Conservation (phyloP, 2,113 vertebrate genomes). For the Ornithorhynchus anatinus region DNA sequence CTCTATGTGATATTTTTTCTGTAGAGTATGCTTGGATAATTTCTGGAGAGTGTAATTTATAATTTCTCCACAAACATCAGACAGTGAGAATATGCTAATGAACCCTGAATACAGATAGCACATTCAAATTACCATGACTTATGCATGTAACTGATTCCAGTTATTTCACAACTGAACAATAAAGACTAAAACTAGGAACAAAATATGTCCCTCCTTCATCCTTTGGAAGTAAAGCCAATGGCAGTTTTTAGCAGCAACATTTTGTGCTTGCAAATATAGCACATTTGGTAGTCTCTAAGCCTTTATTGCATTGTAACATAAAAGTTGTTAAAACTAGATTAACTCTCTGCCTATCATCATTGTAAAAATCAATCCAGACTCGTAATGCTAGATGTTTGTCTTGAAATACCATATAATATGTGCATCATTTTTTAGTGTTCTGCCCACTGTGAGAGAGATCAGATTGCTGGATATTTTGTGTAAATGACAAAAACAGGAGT, state of each 20-base stretch:
- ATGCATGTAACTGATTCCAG: not conserved
- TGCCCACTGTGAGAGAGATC: not conserved
- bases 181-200: not conserved
- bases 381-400: not conserved
- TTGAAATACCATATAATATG: not conserved
- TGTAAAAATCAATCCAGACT: not conserved
- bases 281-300: not conserved
- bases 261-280: not conserved
- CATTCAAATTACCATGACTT: not conserved
- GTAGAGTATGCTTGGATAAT: not conserved
- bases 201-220: not conserved
- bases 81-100: not conserved
- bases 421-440: not conserved
- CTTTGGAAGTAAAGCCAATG: constrained; percentile 1
- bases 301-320: not conserved
- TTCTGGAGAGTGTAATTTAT: not conserved
- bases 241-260: not conserved
- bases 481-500: not conserved
- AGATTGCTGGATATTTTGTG: not conserved
- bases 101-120: not conserved
- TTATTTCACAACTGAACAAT: not conserved
- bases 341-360: not conserved
- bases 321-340: not conserved
- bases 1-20: not conserved
- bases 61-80: not conserved